A percentile compares a stretch with the other conserved stretches of the same genome.
These are phyloP conservation scores for Lates japonicus DNA, from an alignment of 2,797 vertebrate species.

Conservation along the genomic window DNA sequence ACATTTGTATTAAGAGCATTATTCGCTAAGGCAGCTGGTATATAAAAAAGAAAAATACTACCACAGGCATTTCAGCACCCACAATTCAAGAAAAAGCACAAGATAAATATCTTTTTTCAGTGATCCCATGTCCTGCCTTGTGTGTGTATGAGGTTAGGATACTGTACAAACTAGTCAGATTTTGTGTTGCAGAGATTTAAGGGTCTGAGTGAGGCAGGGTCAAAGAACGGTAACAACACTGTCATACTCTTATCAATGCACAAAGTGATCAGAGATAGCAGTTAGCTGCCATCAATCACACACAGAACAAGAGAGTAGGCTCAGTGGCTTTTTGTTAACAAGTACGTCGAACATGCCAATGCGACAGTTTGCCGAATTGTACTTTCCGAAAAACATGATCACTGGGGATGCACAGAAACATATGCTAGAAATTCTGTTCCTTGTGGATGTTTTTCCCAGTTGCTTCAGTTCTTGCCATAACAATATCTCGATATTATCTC, in stretches of 20 bases:
- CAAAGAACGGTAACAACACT: neutral
- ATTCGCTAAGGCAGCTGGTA: neutral
- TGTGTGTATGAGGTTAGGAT: neutral
- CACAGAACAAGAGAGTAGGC: too few relatives aligned
- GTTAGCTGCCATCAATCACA: neutral
- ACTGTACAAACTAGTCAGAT: neutral
- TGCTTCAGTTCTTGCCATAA: neutral
- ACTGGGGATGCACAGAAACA: neutral
- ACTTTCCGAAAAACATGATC: neutral
- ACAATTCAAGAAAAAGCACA: neutral
- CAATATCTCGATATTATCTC: constrained; percentile 6
- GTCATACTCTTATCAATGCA: neutral
- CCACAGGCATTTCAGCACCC: neutral
- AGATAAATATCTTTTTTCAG: neutral
- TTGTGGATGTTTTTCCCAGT: neutral
- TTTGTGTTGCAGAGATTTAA: constrained; percentile 17
- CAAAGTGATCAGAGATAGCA: constrained; percentile 12
- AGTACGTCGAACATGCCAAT: too few relatives aligned
- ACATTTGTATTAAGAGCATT: neutral
- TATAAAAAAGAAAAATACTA: neutral
- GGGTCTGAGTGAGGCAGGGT: neutral
- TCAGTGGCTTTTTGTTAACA: neutral
- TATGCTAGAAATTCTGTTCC: constrained; percentile 3
- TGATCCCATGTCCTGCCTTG: neutral
- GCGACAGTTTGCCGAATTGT: constrained; percentile 1